Percentiles rank a stretch among this genome's conserved stretches.
These are phyloP conservation scores for Orthonychiurus folsomi DNA, from an alignment of 2,888 invertebrate species.

Conservation along the genomic window DNA sequence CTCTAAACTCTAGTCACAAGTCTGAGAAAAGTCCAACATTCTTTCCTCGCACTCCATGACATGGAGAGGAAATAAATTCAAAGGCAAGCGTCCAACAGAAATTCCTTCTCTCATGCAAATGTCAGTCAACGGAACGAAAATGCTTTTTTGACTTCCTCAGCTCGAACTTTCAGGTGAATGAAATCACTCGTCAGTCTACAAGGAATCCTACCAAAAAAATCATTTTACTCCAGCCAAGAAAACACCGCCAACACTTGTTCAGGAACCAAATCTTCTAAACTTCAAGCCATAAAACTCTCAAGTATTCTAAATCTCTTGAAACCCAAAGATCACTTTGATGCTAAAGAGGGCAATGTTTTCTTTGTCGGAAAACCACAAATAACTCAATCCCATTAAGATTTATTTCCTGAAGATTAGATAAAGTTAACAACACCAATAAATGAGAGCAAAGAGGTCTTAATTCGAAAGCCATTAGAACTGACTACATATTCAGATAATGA, in stretches of 20 bases:
- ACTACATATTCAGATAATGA: too few relatives aligned
- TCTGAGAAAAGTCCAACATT: background rate
- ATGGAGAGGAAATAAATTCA: background rate
- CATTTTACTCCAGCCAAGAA: too few relatives aligned
- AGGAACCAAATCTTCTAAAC: background rate
- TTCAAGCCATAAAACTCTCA: too few relatives aligned
- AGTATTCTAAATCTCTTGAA: too few relatives aligned
- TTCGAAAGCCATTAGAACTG: too few relatives aligned
- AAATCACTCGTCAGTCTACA: too few relatives aligned
- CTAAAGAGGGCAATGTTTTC: background rate
- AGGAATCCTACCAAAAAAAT: too few relatives aligned
- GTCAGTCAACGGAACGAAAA: background rate
- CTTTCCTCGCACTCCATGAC: background rate
- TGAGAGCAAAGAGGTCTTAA: background rate
- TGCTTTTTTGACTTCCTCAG: too few relatives aligned
- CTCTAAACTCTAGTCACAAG: background rate
- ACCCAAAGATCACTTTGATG: too few relatives aligned
- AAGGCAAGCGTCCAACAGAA: background rate
- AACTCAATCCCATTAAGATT: background rate
- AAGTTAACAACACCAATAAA: background rate
- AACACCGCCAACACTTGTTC: background rate
- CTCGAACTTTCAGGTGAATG: constrained; percentile 1
- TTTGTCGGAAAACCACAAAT: background rate
- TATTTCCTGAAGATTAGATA: background rate
- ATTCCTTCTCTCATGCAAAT: background rate